Evolutionary conservation across 2,113 vertebrate species (phyloP).

Genomic region (Sebastes fasciatus): DNA sequence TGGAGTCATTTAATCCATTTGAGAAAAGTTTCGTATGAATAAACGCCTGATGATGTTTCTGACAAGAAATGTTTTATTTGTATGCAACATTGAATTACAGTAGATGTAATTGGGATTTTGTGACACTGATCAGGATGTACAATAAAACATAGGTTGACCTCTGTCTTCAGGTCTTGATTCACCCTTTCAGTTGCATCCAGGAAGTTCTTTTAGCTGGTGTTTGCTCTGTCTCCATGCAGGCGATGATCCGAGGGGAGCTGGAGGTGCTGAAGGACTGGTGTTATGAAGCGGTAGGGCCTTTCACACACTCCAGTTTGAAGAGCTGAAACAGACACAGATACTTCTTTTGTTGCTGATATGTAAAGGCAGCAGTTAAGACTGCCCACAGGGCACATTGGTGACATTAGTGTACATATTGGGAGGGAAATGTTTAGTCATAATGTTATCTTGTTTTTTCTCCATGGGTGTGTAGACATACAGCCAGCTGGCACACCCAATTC

Average conservation of each 20-base stretch:
- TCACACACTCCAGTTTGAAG: background rate
- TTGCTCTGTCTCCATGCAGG: conserved; percentile 79
- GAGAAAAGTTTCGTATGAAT: background rate
- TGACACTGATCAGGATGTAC: background rate
- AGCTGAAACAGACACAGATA: background rate
- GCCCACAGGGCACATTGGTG: background rate
- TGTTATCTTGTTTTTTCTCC: conserved; percentile 9
- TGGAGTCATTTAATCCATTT: background rate
- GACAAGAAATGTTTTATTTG: background rate
- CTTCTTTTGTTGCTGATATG: background rate
- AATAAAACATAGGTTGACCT: background rate
- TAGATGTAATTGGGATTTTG: background rate
- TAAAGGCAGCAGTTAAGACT: background rate
- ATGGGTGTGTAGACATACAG: conserved; percentile 90
- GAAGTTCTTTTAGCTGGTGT: background rate
- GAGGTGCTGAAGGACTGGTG: conserved; percentile 99
- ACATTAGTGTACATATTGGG: background rate
- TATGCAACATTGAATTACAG: background rate
- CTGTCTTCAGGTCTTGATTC: background rate
- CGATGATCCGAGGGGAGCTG: conserved; percentile 94
- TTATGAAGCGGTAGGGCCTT: conserved; percentile 92
- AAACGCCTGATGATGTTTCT: background rate
- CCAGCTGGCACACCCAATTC: conserved; percentile 94
- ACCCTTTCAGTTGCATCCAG: background rate
- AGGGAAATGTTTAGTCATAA: background rate